Evolutionary conservation across 2,888 invertebrate species (phyloP).

Genomic region (Teleogryllus oceanicus): DNA sequence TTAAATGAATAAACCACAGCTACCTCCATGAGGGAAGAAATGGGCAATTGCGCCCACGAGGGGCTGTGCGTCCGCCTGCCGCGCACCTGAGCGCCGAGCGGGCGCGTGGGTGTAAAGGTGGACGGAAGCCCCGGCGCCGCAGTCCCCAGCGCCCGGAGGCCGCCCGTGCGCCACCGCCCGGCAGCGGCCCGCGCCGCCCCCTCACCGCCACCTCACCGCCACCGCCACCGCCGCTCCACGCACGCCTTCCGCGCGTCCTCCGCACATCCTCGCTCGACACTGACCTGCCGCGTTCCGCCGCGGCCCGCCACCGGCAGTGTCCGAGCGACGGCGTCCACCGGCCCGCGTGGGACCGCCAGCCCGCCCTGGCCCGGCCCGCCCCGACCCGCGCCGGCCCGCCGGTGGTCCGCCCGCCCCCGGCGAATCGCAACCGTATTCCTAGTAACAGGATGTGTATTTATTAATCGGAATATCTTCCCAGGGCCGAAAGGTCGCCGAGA

Average conservation of each 20-base stretch:
- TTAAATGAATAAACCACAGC: no score
- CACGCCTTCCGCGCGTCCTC: not conserved
- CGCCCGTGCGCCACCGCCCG: not conserved
- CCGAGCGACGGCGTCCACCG: not conserved
- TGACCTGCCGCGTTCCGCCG: no score
- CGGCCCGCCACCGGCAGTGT: no score
- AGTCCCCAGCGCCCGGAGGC: not conserved
- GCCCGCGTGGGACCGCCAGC: not conserved
- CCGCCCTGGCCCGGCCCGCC: not conserved
- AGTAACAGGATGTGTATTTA: not conserved
- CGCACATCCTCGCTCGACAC: no score
- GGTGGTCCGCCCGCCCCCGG: not conserved
- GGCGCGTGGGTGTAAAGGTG: no score
- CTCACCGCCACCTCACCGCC: constrained; percentile 12
- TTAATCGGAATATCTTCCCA: not conserved
- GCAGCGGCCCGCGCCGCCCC: not conserved
- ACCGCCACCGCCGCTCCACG: constrained; percentile 21
- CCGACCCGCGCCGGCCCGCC: not conserved
- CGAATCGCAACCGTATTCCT: not conserved
- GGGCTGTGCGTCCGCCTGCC: no score
- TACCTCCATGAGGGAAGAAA: no score
- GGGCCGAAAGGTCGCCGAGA: not conserved
- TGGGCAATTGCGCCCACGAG: no score
- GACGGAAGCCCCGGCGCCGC: not conserved
- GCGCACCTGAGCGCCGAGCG: no score